Percentiles rank a stretch among this genome's conserved stretches.
phyloP scores from a whole-genome alignment of 1,140 invertebrate genomes.

The Nilaparvata lugens region DNA sequence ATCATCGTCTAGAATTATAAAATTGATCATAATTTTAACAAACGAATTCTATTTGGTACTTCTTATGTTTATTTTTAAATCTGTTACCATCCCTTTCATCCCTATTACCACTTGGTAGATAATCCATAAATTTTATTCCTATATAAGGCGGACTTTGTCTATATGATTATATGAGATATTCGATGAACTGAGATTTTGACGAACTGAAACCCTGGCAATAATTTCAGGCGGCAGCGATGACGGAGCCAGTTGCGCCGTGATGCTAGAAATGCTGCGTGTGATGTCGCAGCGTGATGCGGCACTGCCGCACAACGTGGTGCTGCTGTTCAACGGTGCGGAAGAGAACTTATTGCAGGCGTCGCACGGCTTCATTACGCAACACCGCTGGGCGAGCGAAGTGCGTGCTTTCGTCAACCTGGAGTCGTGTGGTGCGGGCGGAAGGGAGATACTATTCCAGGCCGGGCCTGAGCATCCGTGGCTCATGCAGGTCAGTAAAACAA shows the following conservation, averaged over 20 bases:
- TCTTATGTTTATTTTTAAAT: too few species aligned
- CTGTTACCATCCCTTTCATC: too few species aligned
- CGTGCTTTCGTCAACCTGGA: slow-evolving; percentile 89
- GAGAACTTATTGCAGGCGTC: slow-evolving; percentile 78
- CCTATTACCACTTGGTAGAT: too few species aligned
- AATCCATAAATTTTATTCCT: too few species aligned
- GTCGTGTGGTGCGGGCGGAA: slow-evolving; percentile 84
- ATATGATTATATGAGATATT: too few species aligned
- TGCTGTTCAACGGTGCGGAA: slow-evolving; percentile 88
- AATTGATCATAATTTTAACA: too few species aligned
- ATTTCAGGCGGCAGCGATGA: slow-evolving; percentile 91
- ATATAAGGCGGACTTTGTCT: too few species aligned
- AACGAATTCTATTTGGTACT: too few species aligned
- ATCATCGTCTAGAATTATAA: too few species aligned
- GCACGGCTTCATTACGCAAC: slow-evolving; percentile 90
- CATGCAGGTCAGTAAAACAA: slow-evolving; percentile 48
- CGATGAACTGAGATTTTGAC: too few species aligned
- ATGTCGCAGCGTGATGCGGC: slow-evolving; percentile 44
- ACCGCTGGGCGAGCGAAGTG: slow-evolving; percentile 73
- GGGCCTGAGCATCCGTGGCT: slow-evolving; percentile 88
- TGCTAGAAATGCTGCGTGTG: slow-evolving; percentile 78
- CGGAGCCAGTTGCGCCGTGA: slow-evolving; percentile 83
- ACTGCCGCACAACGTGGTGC: slow-evolving; percentile 60
- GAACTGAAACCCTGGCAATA: too few species aligned
- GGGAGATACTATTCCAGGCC: slow-evolving; percentile 90